Evolutionary conservation across 2,797 vertebrate species (phyloP).

Genomic region (Urocyon cinereoargenteus): DNA sequence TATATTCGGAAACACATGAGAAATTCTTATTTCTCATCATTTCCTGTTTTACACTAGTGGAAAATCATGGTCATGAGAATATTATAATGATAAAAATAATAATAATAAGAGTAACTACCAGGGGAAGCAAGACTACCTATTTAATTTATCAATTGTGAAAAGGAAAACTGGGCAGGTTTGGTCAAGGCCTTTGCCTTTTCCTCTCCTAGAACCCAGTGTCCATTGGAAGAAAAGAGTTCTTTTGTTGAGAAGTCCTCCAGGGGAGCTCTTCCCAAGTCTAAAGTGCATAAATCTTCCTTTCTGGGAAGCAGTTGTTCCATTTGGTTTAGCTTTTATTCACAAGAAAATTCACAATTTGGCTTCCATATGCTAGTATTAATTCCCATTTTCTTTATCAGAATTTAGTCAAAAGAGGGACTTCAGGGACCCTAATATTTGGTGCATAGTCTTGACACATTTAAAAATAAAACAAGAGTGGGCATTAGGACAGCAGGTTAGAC

Average conservation of each 20-base stretch:
- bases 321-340: not conserved
- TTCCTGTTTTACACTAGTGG: not conserved
- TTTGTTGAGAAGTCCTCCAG: not conserved
- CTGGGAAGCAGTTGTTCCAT: not conserved
- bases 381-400: not conserved
- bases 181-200: not conserved
- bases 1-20: not conserved
- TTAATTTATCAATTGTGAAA: not conserved
- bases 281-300: not conserved
- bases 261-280: not conserved
- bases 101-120: not conserved
- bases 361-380: not conserved
- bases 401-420: not conserved
- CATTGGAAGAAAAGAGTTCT: no score
- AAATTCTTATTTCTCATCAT: not conserved
- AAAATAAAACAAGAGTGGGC: not conserved
- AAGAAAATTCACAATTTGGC: no score
- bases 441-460: not conserved
- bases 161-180: not conserved
- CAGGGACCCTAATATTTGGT: not conserved
- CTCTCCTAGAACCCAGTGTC: not conserved
- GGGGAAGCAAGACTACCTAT: not conserved
- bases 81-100: not conserved
- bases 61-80: not conserved
- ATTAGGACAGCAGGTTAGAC: not conserved